Conservation (phyloP, 2,888 invertebrate genomes). For the Coenonympha glycerion region DNA sequence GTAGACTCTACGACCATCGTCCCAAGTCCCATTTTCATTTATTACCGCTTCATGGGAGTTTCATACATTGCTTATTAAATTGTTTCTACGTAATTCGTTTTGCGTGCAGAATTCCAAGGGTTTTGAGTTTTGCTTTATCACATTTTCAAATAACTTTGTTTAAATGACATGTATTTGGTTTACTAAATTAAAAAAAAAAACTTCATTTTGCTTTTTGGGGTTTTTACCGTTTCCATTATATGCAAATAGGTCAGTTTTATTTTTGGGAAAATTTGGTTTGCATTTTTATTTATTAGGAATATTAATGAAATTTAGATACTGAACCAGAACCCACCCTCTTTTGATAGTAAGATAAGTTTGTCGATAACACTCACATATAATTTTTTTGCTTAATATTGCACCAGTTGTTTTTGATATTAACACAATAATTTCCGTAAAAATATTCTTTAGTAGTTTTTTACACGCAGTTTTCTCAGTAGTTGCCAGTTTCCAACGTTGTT, state of each 20-base stretch:
- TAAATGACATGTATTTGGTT: no score
- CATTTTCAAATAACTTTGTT: not conserved
- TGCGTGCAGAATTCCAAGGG: not conserved
- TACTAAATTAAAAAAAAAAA: not conserved
- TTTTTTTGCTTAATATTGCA: not conserved
- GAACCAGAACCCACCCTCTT: no score
- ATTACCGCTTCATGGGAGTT: constrained; percentile 17
- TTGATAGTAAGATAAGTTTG: not conserved
- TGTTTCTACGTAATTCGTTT: no score
- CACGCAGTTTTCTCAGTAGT: not conserved
- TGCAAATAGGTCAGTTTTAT: no score
- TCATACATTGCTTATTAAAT: not conserved
- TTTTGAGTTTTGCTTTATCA: not conserved
- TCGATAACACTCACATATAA: not conserved
- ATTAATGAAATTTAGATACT: no score
- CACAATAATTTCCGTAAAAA: not conserved
- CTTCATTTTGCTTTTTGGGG: no score
- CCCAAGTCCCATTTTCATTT: constrained; percentile 24
- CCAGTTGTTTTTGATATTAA: not conserved
- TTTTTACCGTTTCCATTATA: no score
- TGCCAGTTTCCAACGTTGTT: not conserved
- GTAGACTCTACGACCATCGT: constrained; percentile 21
- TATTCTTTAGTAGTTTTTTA: no score
- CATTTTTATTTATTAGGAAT: no score
- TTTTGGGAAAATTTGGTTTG: no score